Evolutionary conservation across 92 coral and sea anemone genomes (phyloP), one percentile per base, ranked within the genome.

Genomic region (Bergia puertoricense): DNA sequence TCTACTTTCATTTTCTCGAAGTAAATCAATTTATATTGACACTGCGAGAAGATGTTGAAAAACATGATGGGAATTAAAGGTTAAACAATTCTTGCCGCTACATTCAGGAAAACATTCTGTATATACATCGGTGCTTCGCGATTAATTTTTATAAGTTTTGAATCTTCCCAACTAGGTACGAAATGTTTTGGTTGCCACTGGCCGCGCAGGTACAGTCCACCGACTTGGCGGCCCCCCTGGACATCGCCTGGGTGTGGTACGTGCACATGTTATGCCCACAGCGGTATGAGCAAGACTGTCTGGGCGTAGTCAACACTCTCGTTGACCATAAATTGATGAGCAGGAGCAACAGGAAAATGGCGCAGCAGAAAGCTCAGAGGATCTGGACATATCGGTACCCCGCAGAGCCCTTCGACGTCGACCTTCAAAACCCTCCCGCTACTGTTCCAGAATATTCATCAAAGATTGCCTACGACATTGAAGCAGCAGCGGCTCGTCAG

Each of bases 231-330:
- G 96, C 96, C 68, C 96, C 96, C n/a, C 39, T 93, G 44, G 96
- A 93, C 86, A 92, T 93, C n/a, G 94, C 96, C 1, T 93, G 96
- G 96, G 94, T 93, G 22, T 93, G 96, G 96, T 91, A 93, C 48
- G 82, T 89, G 11, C 95, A 93, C 72, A 89, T 93, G 95, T 86
- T 93, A 18, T 62, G 94, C 62, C 95, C 95, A 30, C 45, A 71
- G 13, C 78, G 87, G 42, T 93, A 93, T 71, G 89, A 89, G 44
- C 51, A 59, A 20, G 96, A 93, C 68, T 93, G 96, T 89, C 62
- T 78, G 23, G 88, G 88, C 46, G 78, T 93, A 77, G 94, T 82
- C 67, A 89, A 92, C 73, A 82, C 80, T 57, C 73, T 93, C n/a
- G 88, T 93, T 14, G 93, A 93, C 82, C 94, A 91, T 38, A 89